Base-by-base conservation (phyloP, 2,888 invertebrate species). In the Psylliodes chrysocephalus region DNA sequence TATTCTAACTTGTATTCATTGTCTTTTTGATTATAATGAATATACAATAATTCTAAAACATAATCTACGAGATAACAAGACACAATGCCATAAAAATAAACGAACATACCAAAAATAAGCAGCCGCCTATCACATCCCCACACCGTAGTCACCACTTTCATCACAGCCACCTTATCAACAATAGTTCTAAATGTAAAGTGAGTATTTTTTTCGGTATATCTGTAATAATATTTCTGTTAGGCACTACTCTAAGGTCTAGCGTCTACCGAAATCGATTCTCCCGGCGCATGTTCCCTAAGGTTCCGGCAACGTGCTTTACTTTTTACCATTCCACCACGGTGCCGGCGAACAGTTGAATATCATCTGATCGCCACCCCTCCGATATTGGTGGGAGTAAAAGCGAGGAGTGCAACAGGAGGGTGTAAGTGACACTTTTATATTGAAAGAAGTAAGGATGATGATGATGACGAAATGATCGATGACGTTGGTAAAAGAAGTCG, bases 251-350 rank as follows among this genome's bases (percentile, higher is more conserved):
- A 63, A 46, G 51, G 69, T 69, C 69, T 69, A 77, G 79, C 79
- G 80, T 79, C 80, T 79, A 73, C 71, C 69, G 74, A 77, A 80
- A 82, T 82, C 82, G 81, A 82, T 82, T 78, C 72, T 77, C 69
- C 77, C 77, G 76, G 81, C 82, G 82, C 82, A 81, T 81, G 82
- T 77, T 78, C 79, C 74, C 73, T 79, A 71, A 65, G 70, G 53
- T 67, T 63, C 62, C 33, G 46, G 35, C 60, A 49, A 51, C 54
- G 67, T 67, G 65, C 64, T 73, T 72, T 73, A 68, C 78, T 59
- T 59, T 59, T 59, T 59, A 59, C 59, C 47, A 59, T 35, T 62
- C 62, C 60, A 77, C 79, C 77, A 77, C 78, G 75, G 77, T 73
- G 71, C 68, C 60, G 67, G 63, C 56, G 56, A 61, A 70, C 59